Percentiles rank a stretch among this genome's conserved stretches.
Conservation (phyloP, 2,797 vertebrate species). For the Clarias laeviceps region DNA sequence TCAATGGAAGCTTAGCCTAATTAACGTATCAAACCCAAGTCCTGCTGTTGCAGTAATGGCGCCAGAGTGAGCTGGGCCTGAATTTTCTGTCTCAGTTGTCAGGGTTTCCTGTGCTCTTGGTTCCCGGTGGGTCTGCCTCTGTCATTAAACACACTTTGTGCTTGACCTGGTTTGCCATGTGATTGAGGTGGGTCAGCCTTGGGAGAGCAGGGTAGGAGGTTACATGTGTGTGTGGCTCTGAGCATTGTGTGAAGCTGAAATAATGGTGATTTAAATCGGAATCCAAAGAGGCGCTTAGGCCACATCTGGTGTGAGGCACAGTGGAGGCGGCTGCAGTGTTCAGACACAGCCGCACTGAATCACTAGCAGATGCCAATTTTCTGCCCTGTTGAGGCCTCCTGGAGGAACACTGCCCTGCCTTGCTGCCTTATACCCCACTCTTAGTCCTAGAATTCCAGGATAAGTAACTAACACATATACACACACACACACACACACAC, state of each 20-base stretch:
- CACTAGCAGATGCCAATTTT: conserved; percentile 82
- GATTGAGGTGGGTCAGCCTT: conserved; percentile 47
- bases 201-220: conserved; percentile 36
- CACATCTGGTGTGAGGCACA: conserved; percentile 78
- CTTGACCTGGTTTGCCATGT: conserved; percentile 57
- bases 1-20: neutral
- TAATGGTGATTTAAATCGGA: conserved; percentile 71
- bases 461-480: conserved; percentile 33
- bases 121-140: conserved; percentile 38
- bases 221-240: conserved; percentile 18
- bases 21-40: neutral
- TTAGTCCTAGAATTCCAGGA: conserved; percentile 62
- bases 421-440: conserved; percentile 28
- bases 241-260: conserved; percentile 70
- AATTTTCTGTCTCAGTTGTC: conserved; percentile 32
- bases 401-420: conserved; percentile 50
- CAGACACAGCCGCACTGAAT: conserved; percentile 76
- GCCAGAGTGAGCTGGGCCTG: conserved; percentile 9
- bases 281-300: conserved; percentile 59
- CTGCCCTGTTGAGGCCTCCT: conserved; percentile 78
- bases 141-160: conserved; percentile 58
- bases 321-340: conserved; percentile 71
- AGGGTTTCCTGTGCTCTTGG: conserved; percentile 22
- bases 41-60: conserved; percentile 15
- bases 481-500: conserved; percentile 43